Evolutionary conservation across 1,140 invertebrate genomes (phyloP), one percentile per base, ranked within the genome.

Genomic region (Drosophila saltans): DNA sequence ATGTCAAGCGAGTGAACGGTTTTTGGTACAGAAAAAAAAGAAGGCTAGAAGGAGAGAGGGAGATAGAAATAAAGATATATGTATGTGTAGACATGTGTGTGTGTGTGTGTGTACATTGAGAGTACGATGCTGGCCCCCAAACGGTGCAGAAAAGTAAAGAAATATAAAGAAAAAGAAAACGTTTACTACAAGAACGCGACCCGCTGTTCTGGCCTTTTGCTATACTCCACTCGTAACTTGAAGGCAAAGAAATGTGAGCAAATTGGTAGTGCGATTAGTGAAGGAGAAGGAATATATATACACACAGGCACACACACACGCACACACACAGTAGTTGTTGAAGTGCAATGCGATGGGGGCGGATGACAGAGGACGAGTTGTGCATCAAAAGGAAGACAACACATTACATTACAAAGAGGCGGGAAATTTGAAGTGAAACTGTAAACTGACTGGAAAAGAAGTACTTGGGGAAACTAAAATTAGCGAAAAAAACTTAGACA

Each of bases 1-100:
- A 75, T 75, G 76, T 72, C 75, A 77, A 69, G 66, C 72, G 58
- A 74, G 66, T 72, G 72, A 78, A 78, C 68, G 75, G 63, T 75
- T 70, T 64, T 67, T 70, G 67, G 43, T 41, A 62, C n/a, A 62
- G 60, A 6, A 30, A 30, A 45, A 45, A 57, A 24, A 69, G 56
- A 60, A 16, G 33, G 33, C 33, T 36, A 36, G 33, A 36, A 36
- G 3, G 33, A 52, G 28, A 57, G 56, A 10, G 21, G 39, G 30
- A 21, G 8, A 58, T 30, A 21, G 30, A 30, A 16, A 16, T 3
- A 57, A 16, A 58, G n/a, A 57, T 21, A 2, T 36, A 36, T 36
- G 33, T 36, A 36, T 36, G 6, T 36, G 33, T 36, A 36, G 3
- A 7, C 6, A 36, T 36, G 33, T 36, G 6, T 7, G 33, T 36